A percentile compares a stretch with the other conserved stretches of the same genome.
phyloP scores from a whole-genome alignment of 2,797 vertebrate species.

The Pipistrellus pipistrellus region DNA sequence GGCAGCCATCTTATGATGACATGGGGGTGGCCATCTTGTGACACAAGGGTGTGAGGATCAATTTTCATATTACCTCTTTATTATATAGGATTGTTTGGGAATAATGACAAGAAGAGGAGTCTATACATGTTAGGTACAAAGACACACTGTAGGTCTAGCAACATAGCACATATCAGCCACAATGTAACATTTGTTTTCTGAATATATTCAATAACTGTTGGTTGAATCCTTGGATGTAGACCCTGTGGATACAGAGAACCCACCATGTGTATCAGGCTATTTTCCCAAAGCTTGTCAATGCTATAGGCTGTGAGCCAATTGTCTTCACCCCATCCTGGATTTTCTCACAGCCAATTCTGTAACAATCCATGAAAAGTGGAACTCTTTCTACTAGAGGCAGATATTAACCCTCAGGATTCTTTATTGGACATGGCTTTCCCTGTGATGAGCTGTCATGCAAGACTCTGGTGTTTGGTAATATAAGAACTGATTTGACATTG shows the following conservation, averaged over 20 bases:
- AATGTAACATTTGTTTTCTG: neutral
- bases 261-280: neutral
- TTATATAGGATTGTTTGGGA: neutral
- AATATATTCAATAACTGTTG: neutral
- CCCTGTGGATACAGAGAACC: neutral
- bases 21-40: too few relatives aligned
- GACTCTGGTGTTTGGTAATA: neutral
- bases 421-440: neutral
- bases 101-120: neutral
- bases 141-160: neutral
- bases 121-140: neutral
- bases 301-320: neutral
- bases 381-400: neutral
- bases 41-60: too few relatives aligned
- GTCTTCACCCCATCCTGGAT: neutral
- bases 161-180: neutral
- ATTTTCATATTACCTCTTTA: too few relatives aligned
- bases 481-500: neutral
- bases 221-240: neutral
- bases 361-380: slow-evolving; percentile 16
- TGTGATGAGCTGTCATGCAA: neutral
- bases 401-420: neutral
- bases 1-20: too few relatives aligned
- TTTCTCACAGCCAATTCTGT: neutral
- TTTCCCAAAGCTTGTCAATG: neutral